Evolutionary conservation across 1,140 invertebrate genomes (phyloP), one percentile per base, ranked within the genome.

Genomic region (Brachionus plicatilis): DNA sequence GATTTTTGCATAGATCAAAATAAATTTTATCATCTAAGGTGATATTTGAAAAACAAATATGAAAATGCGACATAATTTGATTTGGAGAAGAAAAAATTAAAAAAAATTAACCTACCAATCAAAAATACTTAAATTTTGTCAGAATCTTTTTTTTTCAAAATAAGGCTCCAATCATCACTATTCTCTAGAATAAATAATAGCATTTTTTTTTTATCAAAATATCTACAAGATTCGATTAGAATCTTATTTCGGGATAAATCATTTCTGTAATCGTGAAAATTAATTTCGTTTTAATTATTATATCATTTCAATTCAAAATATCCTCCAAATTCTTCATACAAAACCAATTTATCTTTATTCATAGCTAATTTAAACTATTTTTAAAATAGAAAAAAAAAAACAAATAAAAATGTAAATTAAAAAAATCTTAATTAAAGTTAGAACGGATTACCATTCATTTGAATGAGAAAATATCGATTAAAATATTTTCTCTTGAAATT

Each of bases 21-120:
- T 9, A 43, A 41, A 75, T 17, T 75, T 20, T 75, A 75, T 75
- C 41, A 75, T 75, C 37, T 41, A 75, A 41, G 17, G 20, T 75
- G 33, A 43, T 75, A 75, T 43, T 43, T 24, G 7, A 75, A 75
- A 43, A 45, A 75, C 33, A 43, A 75, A 41, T 43, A 43, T 47
- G 45, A 75, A 75, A 75, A n/a, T 17, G 33, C n/a, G 27, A 70
- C 27, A 70, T 70, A 70, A 70, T 41, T 70, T 70, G 37, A 70
- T 70, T 70, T 17, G 66, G 27, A 70, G 37, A 70, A 70, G 33
- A 70, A 70, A 66, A 27, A 27, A 24, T 33, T 70, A n/a, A 9
- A 29, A n/a, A 70, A 11, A 17, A 0, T 37, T 37, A n/a, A 70
- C 6, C 8, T 29, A 70, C 53, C 53, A 60, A 60, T 60, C 20